Evolutionary conservation across 2,888 invertebrate species (phyloP).

Genomic region (Limnephilus lunatus): DNA sequence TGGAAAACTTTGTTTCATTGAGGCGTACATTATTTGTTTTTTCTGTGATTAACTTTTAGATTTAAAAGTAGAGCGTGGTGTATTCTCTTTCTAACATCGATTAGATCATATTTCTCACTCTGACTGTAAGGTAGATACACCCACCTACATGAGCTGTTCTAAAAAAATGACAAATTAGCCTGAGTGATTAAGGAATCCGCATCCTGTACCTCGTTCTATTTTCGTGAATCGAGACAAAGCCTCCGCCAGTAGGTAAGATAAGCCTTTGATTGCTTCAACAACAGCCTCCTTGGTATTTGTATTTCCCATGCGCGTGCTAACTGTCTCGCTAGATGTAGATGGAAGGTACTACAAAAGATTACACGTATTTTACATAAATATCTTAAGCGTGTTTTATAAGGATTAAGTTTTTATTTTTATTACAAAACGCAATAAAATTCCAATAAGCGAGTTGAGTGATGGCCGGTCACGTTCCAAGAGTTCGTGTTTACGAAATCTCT

Average conservation of each 20-base stretch:
- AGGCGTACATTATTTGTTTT: too few relatives aligned
- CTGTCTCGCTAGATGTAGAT: background rate
- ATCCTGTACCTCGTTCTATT: background rate
- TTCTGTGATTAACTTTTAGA: too few relatives aligned
- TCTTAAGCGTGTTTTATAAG: slow-evolving; percentile 8
- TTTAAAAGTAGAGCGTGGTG: too few relatives aligned
- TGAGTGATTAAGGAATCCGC: background rate
- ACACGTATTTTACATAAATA: slow-evolving; percentile 9
- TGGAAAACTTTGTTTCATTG: too few relatives aligned
- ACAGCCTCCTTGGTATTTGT: background rate
- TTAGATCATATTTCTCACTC: too few relatives aligned
- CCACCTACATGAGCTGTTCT: too few relatives aligned
- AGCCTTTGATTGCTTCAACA: background rate
- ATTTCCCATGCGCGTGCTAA: slow-evolving; percentile 29
- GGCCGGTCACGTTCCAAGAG: slow-evolving; percentile 27
- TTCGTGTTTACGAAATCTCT: slow-evolving; percentile 29
- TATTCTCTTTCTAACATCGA: too few relatives aligned
- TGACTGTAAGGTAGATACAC: too few relatives aligned
- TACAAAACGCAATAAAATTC: slow-evolving; percentile 40
- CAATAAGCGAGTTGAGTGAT: background rate
- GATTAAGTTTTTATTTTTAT: slow-evolving; percentile 43
- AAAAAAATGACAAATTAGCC: background rate
- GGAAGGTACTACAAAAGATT: background rate
- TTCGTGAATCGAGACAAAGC: background rate
- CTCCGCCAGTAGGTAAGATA: background rate